Evolutionary conservation across 2,113 vertebrate genomes (phyloP).

Genomic region (Acanthochromis polyacanthus): DNA sequence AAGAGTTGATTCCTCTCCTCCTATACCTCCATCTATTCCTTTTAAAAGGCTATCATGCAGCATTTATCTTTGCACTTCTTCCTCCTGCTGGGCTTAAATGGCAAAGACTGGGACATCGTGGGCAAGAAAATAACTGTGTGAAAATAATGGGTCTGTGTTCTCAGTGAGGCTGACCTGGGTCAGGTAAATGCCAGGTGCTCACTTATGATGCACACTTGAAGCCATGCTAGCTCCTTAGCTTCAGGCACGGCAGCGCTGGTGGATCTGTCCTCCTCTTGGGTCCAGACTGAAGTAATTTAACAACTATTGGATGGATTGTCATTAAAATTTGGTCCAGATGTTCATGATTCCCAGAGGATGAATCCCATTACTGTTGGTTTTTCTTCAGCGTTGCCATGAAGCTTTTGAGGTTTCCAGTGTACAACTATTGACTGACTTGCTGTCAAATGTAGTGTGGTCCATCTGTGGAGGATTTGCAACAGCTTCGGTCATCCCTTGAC

Average conservation of each 20-base stretch:
- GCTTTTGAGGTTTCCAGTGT: too few species aligned
- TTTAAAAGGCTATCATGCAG: not conserved
- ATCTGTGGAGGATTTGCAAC: not conserved
- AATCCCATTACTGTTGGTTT: too few species aligned
- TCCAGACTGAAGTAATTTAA: not conserved
- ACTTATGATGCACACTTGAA: not conserved
- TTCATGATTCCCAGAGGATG: not conserved
- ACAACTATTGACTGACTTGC: not conserved
- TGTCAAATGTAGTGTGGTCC: not conserved
- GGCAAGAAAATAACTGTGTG: not conserved
- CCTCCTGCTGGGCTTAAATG: constrained; percentile 21
- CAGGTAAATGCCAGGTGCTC: constrained; percentile 5
- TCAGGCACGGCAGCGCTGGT: not conserved
- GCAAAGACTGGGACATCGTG: not conserved
- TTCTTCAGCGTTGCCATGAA: too few species aligned
- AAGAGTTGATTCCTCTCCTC: not conserved
- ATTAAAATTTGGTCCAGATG: not conserved
- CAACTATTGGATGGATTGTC: not conserved
- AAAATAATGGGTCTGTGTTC: not conserved
- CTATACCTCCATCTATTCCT: not conserved
- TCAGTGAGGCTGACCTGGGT: not conserved
- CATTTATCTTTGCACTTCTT: not conserved
- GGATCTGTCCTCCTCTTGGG: not conserved
- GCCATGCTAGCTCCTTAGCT: not conserved
- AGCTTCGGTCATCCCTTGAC: not conserved